A percentile compares a stretch with the other conserved stretches of the same genome.
phyloP scores from a whole-genome alignment of 2,888 invertebrate genomes.

The Drosophila falleni region DNA sequence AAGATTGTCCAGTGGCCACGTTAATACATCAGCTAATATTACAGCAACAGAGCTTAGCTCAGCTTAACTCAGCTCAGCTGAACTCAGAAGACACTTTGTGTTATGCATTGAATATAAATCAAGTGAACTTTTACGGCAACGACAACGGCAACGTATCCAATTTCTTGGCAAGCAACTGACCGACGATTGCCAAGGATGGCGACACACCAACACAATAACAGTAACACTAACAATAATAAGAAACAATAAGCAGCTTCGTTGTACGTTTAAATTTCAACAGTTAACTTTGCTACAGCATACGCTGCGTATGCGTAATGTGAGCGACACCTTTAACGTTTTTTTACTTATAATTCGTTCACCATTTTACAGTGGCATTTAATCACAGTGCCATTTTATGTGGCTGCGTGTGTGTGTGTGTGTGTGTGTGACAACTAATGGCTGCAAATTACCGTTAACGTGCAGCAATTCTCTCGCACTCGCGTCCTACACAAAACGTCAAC shows the following conservation, averaged over 20 bases:
- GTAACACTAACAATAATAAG: constrained; percentile 24
- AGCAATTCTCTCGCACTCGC: constrained; percentile 46
- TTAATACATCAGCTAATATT: constrained; percentile 61
- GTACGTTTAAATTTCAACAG: constrained; percentile 54
- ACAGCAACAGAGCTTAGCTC: constrained; percentile 38
- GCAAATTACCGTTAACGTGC: constrained; percentile 76
- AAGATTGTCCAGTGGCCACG: constrained; percentile 36
- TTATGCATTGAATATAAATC: constrained; percentile 73
- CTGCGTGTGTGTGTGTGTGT: background rate
- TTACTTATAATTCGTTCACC: constrained; percentile 51
- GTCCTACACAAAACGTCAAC: constrained; percentile 36
- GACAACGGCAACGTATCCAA: constrained; percentile 54
- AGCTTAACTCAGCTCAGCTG: constrained; percentile 34
- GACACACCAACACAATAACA: constrained; percentile 29
- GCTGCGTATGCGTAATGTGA: constrained; percentile 72
- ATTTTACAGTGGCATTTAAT: constrained; percentile 59
- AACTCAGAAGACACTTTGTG: constrained; percentile 57
- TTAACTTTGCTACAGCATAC: constrained; percentile 48
- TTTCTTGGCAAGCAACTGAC: constrained; percentile 57
- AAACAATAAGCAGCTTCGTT: constrained; percentile 65
- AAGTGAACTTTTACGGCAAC: constrained; percentile 59
- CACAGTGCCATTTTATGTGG: constrained; percentile 38
- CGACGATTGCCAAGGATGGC: constrained; percentile 52
- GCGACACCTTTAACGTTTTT: constrained; percentile 24
- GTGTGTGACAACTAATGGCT: constrained; percentile 71